These are phyloP conservation scores for Leucopsar rothschildi DNA, from an alignment of 2,113 vertebrate species.

Conservation along the genomic window DNA sequence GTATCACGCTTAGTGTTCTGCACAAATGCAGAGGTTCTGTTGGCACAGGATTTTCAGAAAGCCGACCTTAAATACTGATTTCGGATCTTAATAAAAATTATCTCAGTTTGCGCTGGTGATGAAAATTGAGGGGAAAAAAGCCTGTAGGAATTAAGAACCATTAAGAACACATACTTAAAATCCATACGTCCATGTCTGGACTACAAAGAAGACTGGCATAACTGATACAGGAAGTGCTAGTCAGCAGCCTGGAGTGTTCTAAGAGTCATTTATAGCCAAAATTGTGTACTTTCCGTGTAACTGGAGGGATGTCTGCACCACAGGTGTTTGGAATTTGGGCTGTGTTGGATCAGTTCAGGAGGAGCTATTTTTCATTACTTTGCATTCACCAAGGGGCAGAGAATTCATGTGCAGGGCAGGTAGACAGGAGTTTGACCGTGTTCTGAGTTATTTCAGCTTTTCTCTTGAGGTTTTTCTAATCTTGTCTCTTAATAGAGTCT, in stretches of 20 bases:
- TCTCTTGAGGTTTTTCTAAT: not conserved
- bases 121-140: not conserved
- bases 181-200: not conserved
- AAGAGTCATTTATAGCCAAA: not conserved
- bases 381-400: not conserved
- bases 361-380: not conserved
- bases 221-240: not conserved
- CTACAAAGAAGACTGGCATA: not conserved
- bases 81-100: not conserved
- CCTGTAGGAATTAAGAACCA: not conserved
- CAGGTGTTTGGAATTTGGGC: not conserved
- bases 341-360: not conserved
- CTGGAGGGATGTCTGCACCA: not conserved
- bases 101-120: not conserved
- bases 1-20: fast-evolving
- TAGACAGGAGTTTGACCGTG: not conserved
- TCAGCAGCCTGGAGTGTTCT: not conserved
- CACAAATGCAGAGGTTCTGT: not conserved
- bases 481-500: not conserved
- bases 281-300: not conserved
- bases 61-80: not conserved
- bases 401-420: not conserved
- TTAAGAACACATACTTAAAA: not conserved
- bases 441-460: not conserved
- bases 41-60: not conserved